Conservation (phyloP, 2,888 invertebrate species). For the Hypolimnas misippus region DNA sequence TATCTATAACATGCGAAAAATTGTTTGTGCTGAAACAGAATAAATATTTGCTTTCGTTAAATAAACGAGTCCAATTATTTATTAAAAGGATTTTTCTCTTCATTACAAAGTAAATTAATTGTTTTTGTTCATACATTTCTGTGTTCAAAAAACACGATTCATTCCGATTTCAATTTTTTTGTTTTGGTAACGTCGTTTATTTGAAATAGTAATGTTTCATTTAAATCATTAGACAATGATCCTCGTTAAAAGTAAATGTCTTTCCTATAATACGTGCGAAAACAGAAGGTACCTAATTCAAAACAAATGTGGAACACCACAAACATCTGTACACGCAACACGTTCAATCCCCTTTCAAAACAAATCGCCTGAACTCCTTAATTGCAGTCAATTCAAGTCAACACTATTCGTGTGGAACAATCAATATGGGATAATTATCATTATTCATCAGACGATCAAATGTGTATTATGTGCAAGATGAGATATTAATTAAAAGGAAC, state of each 20-base stretch:
- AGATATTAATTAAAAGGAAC: neutral
- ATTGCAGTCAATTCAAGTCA: slow-evolving; percentile 3
- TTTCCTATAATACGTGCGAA: neutral
- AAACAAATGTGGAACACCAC: neutral
- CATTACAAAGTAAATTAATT: neutral
- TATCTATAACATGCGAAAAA: neutral
- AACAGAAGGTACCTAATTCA: neutral
- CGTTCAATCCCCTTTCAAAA: neutral
- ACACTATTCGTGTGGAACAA: neutral
- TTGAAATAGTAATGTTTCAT: neutral
- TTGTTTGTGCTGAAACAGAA: neutral
- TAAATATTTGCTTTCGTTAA: neutral
- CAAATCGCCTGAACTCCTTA: slow-evolving; percentile 1
- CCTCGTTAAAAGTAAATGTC: neutral
- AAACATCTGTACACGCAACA: neutral
- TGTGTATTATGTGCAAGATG: neutral
- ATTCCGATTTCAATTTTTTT: neutral
- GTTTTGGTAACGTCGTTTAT: neutral
- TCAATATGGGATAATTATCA: neutral
- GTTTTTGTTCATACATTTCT: neutral
- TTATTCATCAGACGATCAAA: neutral
- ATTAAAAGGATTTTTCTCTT: neutral
- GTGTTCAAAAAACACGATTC: neutral
- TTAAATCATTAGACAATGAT: neutral
- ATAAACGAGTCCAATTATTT: neutral